These are phyloP conservation scores for Piscicola geometra DNA, from an alignment of 2,888 invertebrate genomes.

Conservation along the genomic window DNA sequence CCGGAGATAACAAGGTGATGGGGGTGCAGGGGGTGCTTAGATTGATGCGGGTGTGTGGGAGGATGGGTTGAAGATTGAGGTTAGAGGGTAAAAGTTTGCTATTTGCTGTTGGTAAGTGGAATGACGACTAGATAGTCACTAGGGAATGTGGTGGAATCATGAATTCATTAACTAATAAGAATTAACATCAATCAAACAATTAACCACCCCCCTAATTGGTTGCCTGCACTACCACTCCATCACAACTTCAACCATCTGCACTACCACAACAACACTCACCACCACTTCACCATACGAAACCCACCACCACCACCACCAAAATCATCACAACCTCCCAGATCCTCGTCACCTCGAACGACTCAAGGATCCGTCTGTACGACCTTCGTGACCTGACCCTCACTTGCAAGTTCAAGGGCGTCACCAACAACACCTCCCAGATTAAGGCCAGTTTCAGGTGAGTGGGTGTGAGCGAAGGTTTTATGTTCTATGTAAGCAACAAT, in stretches of 20 bases:
- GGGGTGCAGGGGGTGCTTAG: background rate
- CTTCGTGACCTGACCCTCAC: slow-evolving; percentile 85
- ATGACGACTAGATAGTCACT: too few relatives aligned
- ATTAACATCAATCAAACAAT: too few relatives aligned
- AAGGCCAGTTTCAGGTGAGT: slow-evolving; percentile 77
- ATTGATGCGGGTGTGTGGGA: background rate
- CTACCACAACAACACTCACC: background rate
- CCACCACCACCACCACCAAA: background rate
- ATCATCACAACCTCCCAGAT: slow-evolving; percentile 37
- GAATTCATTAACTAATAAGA: too few relatives aligned
- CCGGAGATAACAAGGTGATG: slow-evolving; percentile 76
- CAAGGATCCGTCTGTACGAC: slow-evolving; percentile 90
- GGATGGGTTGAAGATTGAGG: background rate
- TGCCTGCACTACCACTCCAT: too few relatives aligned
- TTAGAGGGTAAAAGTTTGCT: too few relatives aligned
- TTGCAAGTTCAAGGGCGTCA: slow-evolving; percentile 89
- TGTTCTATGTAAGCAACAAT: background rate
- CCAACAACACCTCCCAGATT: slow-evolving; percentile 92
- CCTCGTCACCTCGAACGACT: slow-evolving; percentile 94
- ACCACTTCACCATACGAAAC: too few relatives aligned
- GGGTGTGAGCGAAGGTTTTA: background rate
- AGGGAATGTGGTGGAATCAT: too few relatives aligned
- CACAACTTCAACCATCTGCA: background rate
- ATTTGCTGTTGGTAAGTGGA: too few relatives aligned
- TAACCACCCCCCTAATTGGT: too few relatives aligned